Conservation (phyloP, 1,140 invertebrate genomes). For the Anastatus disparis region DNA sequence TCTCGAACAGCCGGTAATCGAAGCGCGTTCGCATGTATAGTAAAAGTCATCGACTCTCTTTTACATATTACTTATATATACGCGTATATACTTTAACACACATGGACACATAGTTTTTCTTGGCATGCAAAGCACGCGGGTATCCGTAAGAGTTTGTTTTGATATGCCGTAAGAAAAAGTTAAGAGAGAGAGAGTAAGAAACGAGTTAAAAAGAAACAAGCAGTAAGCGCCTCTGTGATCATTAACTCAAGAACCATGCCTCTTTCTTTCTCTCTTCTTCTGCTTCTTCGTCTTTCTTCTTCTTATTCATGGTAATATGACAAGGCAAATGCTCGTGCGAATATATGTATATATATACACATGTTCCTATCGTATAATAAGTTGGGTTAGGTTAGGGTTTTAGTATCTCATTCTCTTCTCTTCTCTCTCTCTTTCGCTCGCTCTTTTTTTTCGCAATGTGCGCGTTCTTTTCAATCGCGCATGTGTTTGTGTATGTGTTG, state of each 20-base stretch:
- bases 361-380: too few species aligned
- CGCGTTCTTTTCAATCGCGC: too few species aligned
- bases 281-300: not conserved
- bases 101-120: too few species aligned
- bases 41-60: too few species aligned
- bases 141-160: slow-evolving; percentile 27
- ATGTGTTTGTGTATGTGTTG: too few species aligned
- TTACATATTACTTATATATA: too few species aligned
- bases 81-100: not conserved
- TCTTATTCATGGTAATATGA: not conserved
- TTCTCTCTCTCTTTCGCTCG: not conserved
- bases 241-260: slow-evolving; percentile 7
- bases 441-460: not conserved
- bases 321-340: not conserved
- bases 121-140: slow-evolving; percentile 8
- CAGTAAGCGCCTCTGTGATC: not conserved
- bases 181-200: slow-evolving; percentile 18
- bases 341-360: too few species aligned
- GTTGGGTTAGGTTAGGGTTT: slow-evolving; percentile 10
- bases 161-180: slow-evolving; percentile 2
- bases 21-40: too few species aligned
- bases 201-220: not conserved
- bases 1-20: too few species aligned
- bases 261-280: not conserved
- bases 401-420: not conserved